These are phyloP conservation scores for Panagrolaimus sp. DNA, from an alignment of 1,140 invertebrate genomes.

Conservation along the genomic window DNA sequence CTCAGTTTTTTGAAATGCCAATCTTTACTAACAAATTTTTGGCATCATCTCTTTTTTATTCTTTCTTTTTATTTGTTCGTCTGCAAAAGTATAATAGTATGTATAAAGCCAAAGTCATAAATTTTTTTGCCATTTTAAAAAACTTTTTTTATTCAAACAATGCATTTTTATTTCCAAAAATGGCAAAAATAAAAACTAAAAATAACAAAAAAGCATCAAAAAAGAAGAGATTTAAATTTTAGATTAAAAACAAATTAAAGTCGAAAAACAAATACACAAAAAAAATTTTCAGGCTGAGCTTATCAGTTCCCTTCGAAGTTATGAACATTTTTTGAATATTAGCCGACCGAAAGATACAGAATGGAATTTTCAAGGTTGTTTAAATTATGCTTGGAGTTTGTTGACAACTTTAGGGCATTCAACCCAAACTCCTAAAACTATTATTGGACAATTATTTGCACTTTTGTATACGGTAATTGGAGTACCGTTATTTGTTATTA, in stretches of 20 bases:
- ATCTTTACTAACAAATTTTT: too few species aligned
- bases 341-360: background rate
- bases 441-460: background rate
- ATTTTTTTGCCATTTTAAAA: too few species aligned
- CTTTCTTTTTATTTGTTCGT: too few species aligned
- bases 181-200: too few species aligned
- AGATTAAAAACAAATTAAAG: background rate
- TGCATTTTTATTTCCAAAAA: too few species aligned
- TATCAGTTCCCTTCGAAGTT: constrained; percentile 1
- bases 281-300: background rate
- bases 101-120: too few species aligned
- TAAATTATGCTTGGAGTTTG: constrained; percentile 8
- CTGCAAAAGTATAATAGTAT: too few species aligned
- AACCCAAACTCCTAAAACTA: background rate
- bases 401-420: constrained; percentile 2
- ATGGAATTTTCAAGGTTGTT: background rate
- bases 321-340: constrained; percentile 2
- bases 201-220: too few species aligned
- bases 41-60: too few species aligned
- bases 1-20: too few species aligned
- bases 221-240: too few species aligned
- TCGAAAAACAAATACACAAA: background rate
- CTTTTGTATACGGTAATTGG: background rate
- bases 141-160: too few species aligned
- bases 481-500: constrained; percentile 8